Percentiles rank a stretch among this genome's conserved stretches.
These are phyloP conservation scores for Drosophila quinaria DNA, from an alignment of 2,888 invertebrate genomes.

Conservation along the genomic window DNA sequence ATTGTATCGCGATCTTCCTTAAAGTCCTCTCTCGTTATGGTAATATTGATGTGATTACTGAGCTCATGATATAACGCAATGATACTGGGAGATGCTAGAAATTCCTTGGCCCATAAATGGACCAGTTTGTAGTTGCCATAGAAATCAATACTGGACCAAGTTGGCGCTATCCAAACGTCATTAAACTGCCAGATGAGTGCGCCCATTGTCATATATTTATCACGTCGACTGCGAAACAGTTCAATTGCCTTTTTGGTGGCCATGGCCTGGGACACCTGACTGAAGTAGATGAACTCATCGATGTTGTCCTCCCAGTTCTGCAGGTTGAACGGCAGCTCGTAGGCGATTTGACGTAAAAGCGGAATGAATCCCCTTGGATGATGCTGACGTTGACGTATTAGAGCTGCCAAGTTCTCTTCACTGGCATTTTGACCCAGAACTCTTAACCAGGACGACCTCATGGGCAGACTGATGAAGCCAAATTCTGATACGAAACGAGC, in stretches of 20 bases:
- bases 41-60: conserved; percentile 87
- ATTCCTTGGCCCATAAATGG: conserved; percentile 94
- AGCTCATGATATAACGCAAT: conserved; percentile 87
- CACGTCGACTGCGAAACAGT: conserved; percentile 88
- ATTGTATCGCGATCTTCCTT: conserved; percentile 82
- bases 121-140: conserved; percentile 86
- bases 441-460: conserved; percentile 89
- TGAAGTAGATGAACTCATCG: conserved; percentile 91
- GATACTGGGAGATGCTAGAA: conserved; percentile 92
- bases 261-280: conserved; percentile 96
- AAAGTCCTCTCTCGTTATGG: conserved; percentile 89
- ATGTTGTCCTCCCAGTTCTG: conserved; percentile 87
- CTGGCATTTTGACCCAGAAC: conserved; percentile 86
- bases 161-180: conserved; percentile 98
- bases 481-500: conserved; percentile 97
- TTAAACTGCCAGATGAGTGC: conserved; percentile 99
- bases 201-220: conserved; percentile 91
- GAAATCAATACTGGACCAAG: conserved; percentile 95
- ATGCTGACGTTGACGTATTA: conserved; percentile 94
- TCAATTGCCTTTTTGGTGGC: conserved; percentile 94
- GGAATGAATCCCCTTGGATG: conserved; percentile 90
- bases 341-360: conserved; percentile 87
- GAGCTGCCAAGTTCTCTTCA: conserved; percentile 87
- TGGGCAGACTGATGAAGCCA: conserved; percentile 96
- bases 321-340: conserved; percentile 88